These are phyloP conservation scores for Macroteleia sp. DNA, from an alignment of 2,888 invertebrate species.

Conservation along the genomic window DNA sequence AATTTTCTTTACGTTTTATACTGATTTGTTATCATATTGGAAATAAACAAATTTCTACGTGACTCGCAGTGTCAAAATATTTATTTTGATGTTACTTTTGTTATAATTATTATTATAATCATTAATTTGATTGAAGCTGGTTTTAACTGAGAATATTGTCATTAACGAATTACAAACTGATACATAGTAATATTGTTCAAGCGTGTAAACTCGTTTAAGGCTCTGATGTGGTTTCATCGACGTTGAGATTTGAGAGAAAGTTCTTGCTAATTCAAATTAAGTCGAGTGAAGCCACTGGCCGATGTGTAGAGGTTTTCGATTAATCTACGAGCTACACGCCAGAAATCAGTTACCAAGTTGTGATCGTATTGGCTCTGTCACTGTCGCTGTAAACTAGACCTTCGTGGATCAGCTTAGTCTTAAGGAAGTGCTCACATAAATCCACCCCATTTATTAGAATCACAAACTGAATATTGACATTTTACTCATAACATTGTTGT, in stretches of 20 bases:
- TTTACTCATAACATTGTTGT: too few species aligned
- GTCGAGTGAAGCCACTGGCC: conserved; percentile 72
- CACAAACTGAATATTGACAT: conserved; percentile 9
- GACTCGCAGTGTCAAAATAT: too few species aligned
- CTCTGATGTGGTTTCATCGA: conserved; percentile 72
- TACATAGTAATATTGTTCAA: conserved; percentile 36
- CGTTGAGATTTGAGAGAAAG: conserved; percentile 69
- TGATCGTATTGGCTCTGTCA: conserved; percentile 58
- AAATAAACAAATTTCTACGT: too few species aligned
- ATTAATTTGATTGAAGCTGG: too few species aligned
- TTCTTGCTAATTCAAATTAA: conserved; percentile 74
- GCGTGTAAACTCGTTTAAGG: conserved; percentile 57
- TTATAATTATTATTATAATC: conserved; percentile 42
- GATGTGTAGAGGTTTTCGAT: conserved; percentile 65
- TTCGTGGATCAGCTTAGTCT: conserved; percentile 48
- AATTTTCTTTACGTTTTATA: too few species aligned
- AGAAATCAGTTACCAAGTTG: conserved; percentile 57
- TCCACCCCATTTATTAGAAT: conserved; percentile 27
- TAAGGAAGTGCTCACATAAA: conserved; percentile 40
- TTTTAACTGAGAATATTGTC: conserved; percentile 40
- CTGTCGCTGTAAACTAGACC: conserved; percentile 52
- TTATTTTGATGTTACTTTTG: too few species aligned
- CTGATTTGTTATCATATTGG: too few species aligned
- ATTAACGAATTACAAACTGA: conserved; percentile 26
- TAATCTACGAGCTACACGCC: conserved; percentile 51